Evolutionary conservation across 2,797 vertebrate species (phyloP).

Genomic region (Bradypodion ventrale): DNA sequence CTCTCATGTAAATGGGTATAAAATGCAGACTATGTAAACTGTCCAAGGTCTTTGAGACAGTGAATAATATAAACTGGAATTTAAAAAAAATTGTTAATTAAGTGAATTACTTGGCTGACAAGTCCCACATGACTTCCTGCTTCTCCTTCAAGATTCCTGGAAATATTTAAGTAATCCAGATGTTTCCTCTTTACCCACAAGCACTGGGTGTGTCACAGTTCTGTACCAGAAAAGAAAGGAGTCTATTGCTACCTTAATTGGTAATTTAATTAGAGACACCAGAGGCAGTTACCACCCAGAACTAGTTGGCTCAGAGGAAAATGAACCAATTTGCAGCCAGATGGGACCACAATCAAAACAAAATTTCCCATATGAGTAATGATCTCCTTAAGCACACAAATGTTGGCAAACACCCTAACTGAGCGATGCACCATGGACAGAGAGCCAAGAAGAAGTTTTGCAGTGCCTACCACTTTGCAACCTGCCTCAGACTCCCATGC

Average conservation of each 20-base stretch:
- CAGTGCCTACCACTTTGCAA: conserved; percentile 1
- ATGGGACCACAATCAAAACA: not conserved
- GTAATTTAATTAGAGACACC: conserved; percentile 19
- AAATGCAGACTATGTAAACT: not conserved
- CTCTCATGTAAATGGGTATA: too few species aligned
- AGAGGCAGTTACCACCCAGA: conserved; percentile 10
- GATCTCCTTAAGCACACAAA: not conserved
- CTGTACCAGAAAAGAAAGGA: not conserved
- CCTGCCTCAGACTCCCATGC: not conserved
- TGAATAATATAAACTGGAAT: not conserved
- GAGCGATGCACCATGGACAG: not conserved
- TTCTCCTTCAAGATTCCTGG: not conserved
- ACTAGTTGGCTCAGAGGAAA: not conserved
- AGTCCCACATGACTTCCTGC: not conserved
- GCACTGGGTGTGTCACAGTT: not conserved
- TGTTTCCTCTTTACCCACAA: not conserved
- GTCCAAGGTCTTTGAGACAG: not conserved
- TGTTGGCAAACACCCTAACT: not conserved
- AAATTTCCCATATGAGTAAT: not conserved
- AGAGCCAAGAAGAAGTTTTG: not conserved
- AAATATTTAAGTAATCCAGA: not conserved
- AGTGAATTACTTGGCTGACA: not conserved
- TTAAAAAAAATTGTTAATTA: not conserved
- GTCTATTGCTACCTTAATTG: not conserved
- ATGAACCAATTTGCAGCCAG: conserved; percentile 11